Base-by-base conservation (phyloP, 2,888 invertebrate genomes). In the Cosmia pyralina region DNA sequence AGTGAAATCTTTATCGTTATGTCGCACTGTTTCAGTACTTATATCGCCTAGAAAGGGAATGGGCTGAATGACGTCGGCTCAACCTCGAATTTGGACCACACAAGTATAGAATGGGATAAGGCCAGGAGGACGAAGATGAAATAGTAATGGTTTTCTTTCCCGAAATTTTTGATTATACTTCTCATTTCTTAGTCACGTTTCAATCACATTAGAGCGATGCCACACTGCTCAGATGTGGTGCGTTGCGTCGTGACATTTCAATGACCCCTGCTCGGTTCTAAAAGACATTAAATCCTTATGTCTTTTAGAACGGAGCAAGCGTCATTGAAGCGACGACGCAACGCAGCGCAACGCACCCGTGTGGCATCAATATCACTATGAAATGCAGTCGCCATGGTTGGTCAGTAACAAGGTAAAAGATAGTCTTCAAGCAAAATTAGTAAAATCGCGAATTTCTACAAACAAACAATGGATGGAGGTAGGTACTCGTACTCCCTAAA, bases 401-500 rank as follows among this genome's bases (percentile, higher is more conserved):
- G 34, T 64, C 38, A 41, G 41, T 41, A 41, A 17, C 17, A 19
- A 19, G 7, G 46, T 11, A 4, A 17, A 63, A 34, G n/a, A 28
- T 46, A 10, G 2, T 11, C n/a, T 64, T 4, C n/a, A 13, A 15
- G 8, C 3, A 22, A 57, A 57, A 13, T 48, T 46, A 1, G 41
- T 15, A 11, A 50, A 52, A 55, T 28, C 10, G 11, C 13, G 2
- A 0, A 41, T 50, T 19, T 48, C 28, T 34, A 8, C 34, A 41
- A 68, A 77, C 55, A 57, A 68, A 77, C 55, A 57, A 68, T 34
- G 7, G 13, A 50, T 6, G 2, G 28, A 55, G 15, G 38, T 41
- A 28, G 13, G 48, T 34, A 28, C 8, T 72, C 17, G 13, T 41
- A 52, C 1, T 74, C 10, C 48, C 48, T 77, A 60, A 75, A 81